Base-by-base conservation (phyloP, 53 echinoderm and acorn worm genomes). In the Luidia sarsii region DNA sequence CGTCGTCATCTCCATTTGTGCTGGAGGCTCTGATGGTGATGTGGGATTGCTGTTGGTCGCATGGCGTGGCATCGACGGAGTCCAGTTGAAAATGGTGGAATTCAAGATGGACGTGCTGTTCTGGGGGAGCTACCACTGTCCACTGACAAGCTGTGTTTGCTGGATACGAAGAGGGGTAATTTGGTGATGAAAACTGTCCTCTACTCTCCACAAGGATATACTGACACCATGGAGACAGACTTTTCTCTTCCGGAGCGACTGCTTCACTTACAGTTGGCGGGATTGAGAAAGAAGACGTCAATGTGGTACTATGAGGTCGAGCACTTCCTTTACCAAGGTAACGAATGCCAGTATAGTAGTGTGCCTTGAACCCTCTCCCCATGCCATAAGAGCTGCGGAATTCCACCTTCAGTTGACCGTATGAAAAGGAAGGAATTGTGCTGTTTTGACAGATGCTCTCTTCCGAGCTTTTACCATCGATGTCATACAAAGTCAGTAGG, bases 301-400 rank as follows among this genome's bases (percentile, higher is more conserved):
- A 45, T 45, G 46, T 14, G 14, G 46, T 14, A 45, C 28, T 61
- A 13, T 61, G 24, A 31, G 16, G 48, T 37, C 23, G 39, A 25
- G n/a, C n/a, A n/a, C n/a, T 32, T 57, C 64, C 64, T 37, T 14
- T 13, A 19, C 11, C 53, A 9, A 35, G 49, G 13, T 4, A 4
- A 21, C 10, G 27, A 36, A 33, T 24, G 3, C 52, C 33, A 38
- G 68, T 39, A 19, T 43, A 39, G 60, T 82, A 82, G 6, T 29
- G 46, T 62, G 85, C 85, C 48, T 65, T 70, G 13, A 85, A 85
- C 24, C 85, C 85, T 24, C 52, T 22, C 5, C 85, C 85, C 39
- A 65, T 43, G 7, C 85, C 85, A 52, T 43, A 63, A 24, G 34
- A 63, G 46, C 85, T 74, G n/a, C 43, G 51, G 65, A 74, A 85